Percentiles rank a stretch among this genome's conserved stretches.
Evolutionary conservation across 2,888 invertebrate genomes (phyloP).

Genomic region (Hesperia comma): DNA sequence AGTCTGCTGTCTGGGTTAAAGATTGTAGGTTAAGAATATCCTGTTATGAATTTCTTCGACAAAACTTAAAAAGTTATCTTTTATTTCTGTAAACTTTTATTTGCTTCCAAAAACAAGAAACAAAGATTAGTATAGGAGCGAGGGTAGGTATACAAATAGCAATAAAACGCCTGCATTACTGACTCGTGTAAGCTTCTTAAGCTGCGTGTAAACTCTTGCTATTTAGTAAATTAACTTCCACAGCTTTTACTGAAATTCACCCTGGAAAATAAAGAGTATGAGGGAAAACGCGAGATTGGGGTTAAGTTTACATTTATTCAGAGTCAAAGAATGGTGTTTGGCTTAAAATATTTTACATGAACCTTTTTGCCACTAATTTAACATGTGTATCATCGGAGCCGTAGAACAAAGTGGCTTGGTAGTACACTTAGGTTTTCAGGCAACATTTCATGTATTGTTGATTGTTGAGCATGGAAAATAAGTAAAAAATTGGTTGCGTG

Average conservation of each 20-base stretch:
- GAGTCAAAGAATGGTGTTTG: slow-evolving; percentile 18
- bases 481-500: too few relatives aligned
- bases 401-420: slow-evolving; percentile 55
- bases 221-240: neutral
- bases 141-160: too few relatives aligned
- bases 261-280: slow-evolving; percentile 12
- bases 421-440: slow-evolving; percentile 41
- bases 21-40: slow-evolving; percentile 31
- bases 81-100: neutral
- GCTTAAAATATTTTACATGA: slow-evolving; percentile 42
- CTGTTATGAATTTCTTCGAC: slow-evolving; percentile 10
- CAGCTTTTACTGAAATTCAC: neutral
- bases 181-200: too few relatives aligned
- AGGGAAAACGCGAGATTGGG: slow-evolving; percentile 7
- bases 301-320: slow-evolving; percentile 29
- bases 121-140: too few relatives aligned
- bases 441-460: slow-evolving; percentile 4
- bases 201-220: neutral
- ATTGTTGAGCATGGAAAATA: slow-evolving; percentile 3
- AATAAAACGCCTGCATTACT: too few relatives aligned
- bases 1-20: slow-evolving; percentile 48
- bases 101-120: neutral
- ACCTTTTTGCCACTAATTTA: slow-evolving; percentile 59
- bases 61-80: slow-evolving; percentile 8
- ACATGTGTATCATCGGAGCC: slow-evolving; percentile 49